Conservation (phyloP, 2,797 vertebrate genomes). For the Chelonia mydas region DNA sequence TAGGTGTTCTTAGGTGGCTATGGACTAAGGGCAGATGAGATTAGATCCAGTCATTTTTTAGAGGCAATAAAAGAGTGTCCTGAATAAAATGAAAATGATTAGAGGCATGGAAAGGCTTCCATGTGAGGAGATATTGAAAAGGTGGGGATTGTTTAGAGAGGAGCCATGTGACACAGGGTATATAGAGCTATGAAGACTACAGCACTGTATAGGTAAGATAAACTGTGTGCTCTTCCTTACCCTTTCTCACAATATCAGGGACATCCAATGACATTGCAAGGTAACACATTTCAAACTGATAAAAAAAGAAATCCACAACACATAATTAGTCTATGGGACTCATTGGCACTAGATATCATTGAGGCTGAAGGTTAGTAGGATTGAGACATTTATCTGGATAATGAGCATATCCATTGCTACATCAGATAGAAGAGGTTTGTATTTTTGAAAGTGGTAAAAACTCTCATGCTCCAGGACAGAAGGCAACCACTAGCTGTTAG, state of each 20-base stretch:
- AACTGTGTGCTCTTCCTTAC: neutral
- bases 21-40: fast-evolving
- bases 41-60: neutral
- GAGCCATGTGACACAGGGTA: neutral
- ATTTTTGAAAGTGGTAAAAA: conserved; percentile 30
- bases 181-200: neutral
- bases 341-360: neutral
- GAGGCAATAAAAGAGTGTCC: neutral
- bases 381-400: conserved; percentile 2
- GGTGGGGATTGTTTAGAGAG: neutral
- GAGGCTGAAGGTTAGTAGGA: conserved; percentile 6
- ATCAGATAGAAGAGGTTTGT: conserved; percentile 27
- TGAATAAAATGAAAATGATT: neutral
- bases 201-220: neutral
- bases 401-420: neutral
- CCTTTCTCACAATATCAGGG: neutral
- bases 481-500: neutral
- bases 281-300: neutral
- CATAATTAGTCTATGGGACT: conserved; percentile 3
- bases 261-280: neutral
- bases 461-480: conserved; percentile 9
- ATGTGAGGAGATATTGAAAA: neutral
- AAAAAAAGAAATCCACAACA: neutral
- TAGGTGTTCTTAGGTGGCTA: neutral
- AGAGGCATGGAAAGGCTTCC: neutral